Evolutionary conservation across 2,113 vertebrate species (phyloP), one percentile per base, ranked within the genome.

Genomic region (Syrmaticus mikado): DNA sequence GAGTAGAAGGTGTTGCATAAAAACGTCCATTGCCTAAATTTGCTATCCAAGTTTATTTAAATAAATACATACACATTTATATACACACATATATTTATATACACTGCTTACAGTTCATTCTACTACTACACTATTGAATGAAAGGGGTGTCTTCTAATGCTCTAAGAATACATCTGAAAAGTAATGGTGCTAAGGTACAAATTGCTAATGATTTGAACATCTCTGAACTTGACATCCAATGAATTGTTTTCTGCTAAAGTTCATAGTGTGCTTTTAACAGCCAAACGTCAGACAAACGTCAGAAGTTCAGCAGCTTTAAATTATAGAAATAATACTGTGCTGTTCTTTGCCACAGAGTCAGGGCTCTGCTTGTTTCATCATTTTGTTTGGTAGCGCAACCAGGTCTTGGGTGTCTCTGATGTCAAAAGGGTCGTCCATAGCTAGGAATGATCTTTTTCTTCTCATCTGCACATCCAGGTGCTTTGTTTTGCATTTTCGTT

Each of bases 261-360:
- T 64, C 68, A 38, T 17, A 72, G 30, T 53, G 43, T 8, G 24
- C 75, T 74, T 52, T 78, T 28, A 81, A 58, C 41, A 32, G 3
- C 57, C 14, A 25, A 19, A 91, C 79, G 41, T 61, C 57, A 87
- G 34, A 52, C 14, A 25, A 19, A 91, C 79, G 41, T 61, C 57
- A 87, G 34, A 52, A 28, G 0, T 67, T 9, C 34, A 66, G 13
- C 61, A 75, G 55, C 72, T 84, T 48, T 25, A 38, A 12, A 60
- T 74, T 25, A 22, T 12, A 74, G 32, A 53, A 87, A 8, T 95
- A 91, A 94, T 40, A 8, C 27, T 77, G 19, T 10, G 3, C 20
- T 86, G 52, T 96, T 95, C 61, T 97, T 96, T 91, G 85, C 71
- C 82, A 22, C 91, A 99, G 99, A 98, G 61, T 99, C 98, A 74